Evolutionary conservation across 2,888 invertebrate genomes (phyloP).

Genomic region (Ochlodes sylvanus): DNA sequence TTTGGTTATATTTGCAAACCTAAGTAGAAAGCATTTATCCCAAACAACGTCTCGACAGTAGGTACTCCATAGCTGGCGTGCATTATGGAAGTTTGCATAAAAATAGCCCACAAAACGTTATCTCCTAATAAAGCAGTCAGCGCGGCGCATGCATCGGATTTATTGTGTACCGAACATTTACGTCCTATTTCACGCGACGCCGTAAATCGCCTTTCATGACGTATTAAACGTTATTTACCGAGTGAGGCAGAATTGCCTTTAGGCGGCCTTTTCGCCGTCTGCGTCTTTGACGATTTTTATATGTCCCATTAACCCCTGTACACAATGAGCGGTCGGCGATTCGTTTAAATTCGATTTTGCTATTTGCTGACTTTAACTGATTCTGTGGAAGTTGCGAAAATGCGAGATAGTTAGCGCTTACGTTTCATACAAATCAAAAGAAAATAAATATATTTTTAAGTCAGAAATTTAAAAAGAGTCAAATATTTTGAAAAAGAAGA

Average conservation of each 20-base stretch:
- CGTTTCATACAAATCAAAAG: too few species aligned
- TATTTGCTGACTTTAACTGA: too few species aligned
- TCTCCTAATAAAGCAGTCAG: conserved; percentile 17
- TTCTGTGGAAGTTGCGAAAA: too few species aligned
- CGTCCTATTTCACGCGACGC: conserved; percentile 12
- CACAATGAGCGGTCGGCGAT: not conserved
- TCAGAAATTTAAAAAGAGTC: too few species aligned
- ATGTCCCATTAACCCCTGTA: not conserved
- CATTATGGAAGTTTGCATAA: not conserved
- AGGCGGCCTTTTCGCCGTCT: conserved; percentile 23
- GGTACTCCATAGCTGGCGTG: not conserved
- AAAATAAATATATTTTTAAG: too few species aligned
- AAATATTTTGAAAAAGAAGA: too few species aligned
- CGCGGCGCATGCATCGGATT: conserved; percentile 8
- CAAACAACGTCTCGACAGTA: not conserved
- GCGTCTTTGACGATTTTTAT: conserved; percentile 9
- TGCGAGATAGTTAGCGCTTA: too few species aligned
- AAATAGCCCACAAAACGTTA: conserved; percentile 1
- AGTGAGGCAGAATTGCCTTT: conserved; percentile 34
- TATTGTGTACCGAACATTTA: conserved; percentile 32
- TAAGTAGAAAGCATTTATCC: too few species aligned
- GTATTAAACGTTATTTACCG: conserved; percentile 36
- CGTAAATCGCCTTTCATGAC: conserved; percentile 32
- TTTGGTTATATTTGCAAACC: too few species aligned
- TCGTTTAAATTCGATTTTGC: not conserved